Evolutionary conservation across 2,888 invertebrate species (phyloP), one percentile per base, ranked within the genome.

Genomic region (Erynnis tages): DNA sequence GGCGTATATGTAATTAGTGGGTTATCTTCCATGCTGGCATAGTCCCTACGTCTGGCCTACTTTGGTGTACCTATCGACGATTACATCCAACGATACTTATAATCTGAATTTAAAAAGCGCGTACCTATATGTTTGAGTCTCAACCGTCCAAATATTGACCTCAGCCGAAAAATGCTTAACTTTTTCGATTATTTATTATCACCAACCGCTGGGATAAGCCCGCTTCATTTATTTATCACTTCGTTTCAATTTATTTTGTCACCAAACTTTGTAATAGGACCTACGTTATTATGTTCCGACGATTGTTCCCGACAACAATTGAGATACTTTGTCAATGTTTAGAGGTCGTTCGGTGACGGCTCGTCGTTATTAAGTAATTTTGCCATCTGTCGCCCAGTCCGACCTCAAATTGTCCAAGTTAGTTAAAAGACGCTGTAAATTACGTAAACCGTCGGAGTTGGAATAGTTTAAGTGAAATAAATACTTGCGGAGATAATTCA

Each of bases 321-420:
- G 37, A 19, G 38, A 52, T 34, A 37, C 52, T 52, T 52, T 44
- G 50, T 52, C 50, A 52, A 52, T 52, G 50, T 52, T 44, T 44
- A 37, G 43, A 52, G 44, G 50, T 44, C 30, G 44, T 50, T 43
- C 49, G 4, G 21, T 43, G 50, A 44, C 30, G 29, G 35, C 8
- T 14, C 44, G 50, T 44, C 14, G 38, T 48, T 44, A 44, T 52
- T 44, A 52, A 52, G 50, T 37, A 52, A 44, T 52, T 37, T 44
- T 29, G 35, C 34, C 34, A 44, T 44, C 50, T 43, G 50, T 27
- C 43, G 27, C 27, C 27, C 21, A 8, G 11, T 25, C 17, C 25
- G 43, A 43, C 50, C 50, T 43, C 44, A 52, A 52, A 52, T 37
- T 43, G 44, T 52, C 29, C 50, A 44, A 52, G 19, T 52, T 52